phyloP scores from a whole-genome alignment of 2,797 vertebrate genomes.

The Xerus rutilus region DNA sequence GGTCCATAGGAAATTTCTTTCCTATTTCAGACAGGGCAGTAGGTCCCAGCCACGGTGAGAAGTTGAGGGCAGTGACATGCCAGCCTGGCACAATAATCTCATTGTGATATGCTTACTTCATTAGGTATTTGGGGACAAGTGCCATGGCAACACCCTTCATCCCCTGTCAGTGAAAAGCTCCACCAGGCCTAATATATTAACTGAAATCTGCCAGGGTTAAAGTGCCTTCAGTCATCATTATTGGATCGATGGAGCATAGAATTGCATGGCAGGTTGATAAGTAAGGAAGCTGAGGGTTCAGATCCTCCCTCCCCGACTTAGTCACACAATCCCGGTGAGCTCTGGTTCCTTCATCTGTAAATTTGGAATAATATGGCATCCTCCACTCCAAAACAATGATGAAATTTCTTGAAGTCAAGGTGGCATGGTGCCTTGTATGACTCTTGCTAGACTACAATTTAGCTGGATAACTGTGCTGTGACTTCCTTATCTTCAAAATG shows the following conservation, averaged over 20 bases:
- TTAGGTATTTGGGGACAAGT: background rate
- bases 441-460: background rate
- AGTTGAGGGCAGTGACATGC: background rate
- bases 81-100: constrained; percentile 38
- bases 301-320: background rate
- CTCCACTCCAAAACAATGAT: background rate
- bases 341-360: background rate
- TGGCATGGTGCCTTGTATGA: background rate
- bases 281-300: background rate
- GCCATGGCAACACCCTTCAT: background rate
- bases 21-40: background rate
- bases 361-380: background rate
- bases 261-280: background rate
- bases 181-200: background rate
- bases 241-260: accelerated
- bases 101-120: background rate
- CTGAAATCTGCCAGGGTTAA: background rate
- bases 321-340: background rate
- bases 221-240: background rate
- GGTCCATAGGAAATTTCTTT: constrained; percentile 52
- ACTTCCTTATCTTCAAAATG: constrained; percentile 10
- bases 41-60: background rate
- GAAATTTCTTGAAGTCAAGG: background rate
- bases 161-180: background rate
- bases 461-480: background rate